These are phyloP conservation scores for Pammene fasciana DNA, from an alignment of 2,888 invertebrate species.

Conservation along the genomic window DNA sequence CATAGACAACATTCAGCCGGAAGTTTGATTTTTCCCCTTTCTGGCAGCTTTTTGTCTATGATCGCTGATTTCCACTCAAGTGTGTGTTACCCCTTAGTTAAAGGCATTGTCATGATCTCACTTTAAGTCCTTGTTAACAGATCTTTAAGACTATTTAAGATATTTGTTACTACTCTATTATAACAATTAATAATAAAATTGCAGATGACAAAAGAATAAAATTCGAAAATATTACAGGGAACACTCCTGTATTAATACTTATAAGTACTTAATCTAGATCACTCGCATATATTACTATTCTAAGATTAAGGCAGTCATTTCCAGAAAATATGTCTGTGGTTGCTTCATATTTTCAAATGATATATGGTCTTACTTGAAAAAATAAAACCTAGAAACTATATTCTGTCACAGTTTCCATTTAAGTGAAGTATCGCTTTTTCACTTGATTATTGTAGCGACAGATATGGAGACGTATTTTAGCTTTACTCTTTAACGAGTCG, in stretches of 20 bases:
- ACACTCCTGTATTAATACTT: constrained; percentile 48
- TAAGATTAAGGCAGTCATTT: constrained; percentile 49
- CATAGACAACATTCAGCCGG: too few relatives aligned
- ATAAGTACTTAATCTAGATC: constrained; percentile 48
- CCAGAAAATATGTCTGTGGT: background rate
- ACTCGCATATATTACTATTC: constrained; percentile 51
- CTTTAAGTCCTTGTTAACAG: constrained; percentile 58
- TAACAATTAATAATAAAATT: constrained; percentile 36
- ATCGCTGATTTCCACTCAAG: too few relatives aligned
- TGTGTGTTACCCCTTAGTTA: constrained; percentile 1
- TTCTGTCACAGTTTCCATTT: too few relatives aligned
- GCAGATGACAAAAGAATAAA: constrained; percentile 32
- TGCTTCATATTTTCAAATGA: background rate
- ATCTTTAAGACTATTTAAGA: constrained; percentile 59
- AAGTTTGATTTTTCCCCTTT: too few relatives aligned
- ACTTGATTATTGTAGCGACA: too few relatives aligned
- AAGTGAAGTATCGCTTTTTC: too few relatives aligned
- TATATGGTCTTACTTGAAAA: too few relatives aligned
- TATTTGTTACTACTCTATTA: constrained; percentile 4
- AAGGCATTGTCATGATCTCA: constrained; percentile 64
- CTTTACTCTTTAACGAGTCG: too few relatives aligned
- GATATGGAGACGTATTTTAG: too few relatives aligned
- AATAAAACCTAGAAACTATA: too few relatives aligned
- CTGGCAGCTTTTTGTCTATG: too few relatives aligned
- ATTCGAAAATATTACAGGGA: constrained; percentile 33